These are phyloP conservation scores for Potamilus streckersoni DNA, from an alignment of 1,140 invertebrate species.

Conservation along the genomic window DNA sequence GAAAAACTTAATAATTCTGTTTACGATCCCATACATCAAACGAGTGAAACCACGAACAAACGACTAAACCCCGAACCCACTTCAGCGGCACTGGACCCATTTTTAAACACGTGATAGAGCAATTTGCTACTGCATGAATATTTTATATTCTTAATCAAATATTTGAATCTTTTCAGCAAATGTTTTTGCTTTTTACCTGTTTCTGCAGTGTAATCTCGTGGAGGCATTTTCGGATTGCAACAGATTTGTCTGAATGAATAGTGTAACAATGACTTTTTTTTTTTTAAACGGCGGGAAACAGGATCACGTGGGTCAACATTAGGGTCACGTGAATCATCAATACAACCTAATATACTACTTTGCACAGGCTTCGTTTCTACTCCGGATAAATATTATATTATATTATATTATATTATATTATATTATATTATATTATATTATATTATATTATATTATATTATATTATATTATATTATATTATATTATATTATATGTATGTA, in stretches of 20 bases:
- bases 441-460: too few species aligned
- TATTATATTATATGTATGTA: too few species aligned
- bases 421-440: too few species aligned
- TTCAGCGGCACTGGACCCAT: not conserved
- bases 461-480: too few species aligned
- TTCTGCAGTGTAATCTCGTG: slow-evolving; percentile 66
- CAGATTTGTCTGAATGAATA: slow-evolving; percentile 24
- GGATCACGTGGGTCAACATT: slow-evolving; percentile 30
- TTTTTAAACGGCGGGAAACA: slow-evolving; percentile 44
- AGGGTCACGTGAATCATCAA: too few species aligned
- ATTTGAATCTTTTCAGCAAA: not conserved
- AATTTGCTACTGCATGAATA: not conserved
- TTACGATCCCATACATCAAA: not conserved
- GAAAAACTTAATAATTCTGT: not conserved
- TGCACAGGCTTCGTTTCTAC: too few species aligned
- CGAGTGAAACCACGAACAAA: not conserved
- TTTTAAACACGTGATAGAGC: not conserved
- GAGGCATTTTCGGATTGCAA: slow-evolving; percentile 56
- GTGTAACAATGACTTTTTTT: slow-evolving; percentile 11
- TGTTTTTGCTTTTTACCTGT: slow-evolving; percentile 56
- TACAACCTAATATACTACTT: too few species aligned
- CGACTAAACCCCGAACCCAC: not conserved
- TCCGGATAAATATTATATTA: too few species aligned
- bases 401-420: too few species aligned
- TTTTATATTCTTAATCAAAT: not conserved